These are phyloP conservation scores for Agelaius tricolor DNA, from an alignment of 2,113 vertebrate species.

Conservation along the genomic window DNA sequence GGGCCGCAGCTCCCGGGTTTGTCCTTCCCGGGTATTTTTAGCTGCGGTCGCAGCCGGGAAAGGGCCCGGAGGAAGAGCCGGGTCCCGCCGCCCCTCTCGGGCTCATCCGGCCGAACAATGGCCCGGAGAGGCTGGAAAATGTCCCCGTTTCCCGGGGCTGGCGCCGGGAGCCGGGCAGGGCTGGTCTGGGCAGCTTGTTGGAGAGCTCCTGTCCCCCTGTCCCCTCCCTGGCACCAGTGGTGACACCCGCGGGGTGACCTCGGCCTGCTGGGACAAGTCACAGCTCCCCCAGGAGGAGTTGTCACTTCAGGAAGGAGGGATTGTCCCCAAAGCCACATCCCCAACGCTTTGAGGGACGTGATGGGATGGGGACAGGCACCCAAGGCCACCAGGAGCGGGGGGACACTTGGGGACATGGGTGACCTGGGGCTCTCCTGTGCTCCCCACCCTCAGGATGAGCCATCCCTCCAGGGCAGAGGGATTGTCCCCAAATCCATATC, in stretches of 20 bases:
- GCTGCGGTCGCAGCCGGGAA: background rate
- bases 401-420: background rate
- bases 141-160: background rate
- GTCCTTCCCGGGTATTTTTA: slow-evolving; percentile 34
- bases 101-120: slow-evolving; percentile 47
- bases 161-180: background rate
- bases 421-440: background rate
- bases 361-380: fast-evolving
- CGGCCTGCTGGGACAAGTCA: fast-evolving
- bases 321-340: background rate
- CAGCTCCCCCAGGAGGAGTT: fast-evolving
- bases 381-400: background rate
- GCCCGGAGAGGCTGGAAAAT: background rate
- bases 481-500: background rate
- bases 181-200: background rate
- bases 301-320: too few relatives aligned
- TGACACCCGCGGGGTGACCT: background rate
- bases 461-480: background rate
- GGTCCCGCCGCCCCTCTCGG: background rate
- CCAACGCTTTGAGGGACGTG: fast-evolving
- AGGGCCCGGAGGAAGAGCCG: slow-evolving; percentile 33
- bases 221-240: background rate
- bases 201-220: background rate
- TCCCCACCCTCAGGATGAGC: background rate
- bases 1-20: background rate